Evolutionary conservation across 2,888 invertebrate genomes (phyloP).

Genomic region (Lepidochrysops patricia): DNA sequence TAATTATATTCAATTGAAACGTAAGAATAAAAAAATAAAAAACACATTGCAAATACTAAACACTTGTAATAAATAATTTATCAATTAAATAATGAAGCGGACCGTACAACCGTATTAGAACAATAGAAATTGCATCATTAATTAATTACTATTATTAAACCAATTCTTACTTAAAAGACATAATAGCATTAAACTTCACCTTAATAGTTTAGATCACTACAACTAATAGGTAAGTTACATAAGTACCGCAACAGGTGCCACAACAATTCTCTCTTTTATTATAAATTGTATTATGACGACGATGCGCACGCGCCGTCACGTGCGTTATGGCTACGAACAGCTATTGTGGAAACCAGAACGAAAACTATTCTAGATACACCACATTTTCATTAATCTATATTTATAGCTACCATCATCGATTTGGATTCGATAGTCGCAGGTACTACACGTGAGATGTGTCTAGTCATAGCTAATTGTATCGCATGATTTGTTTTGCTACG

Average conservation of each 20-base stretch:
- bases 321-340: slow-evolving; percentile 20
- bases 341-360: slow-evolving; percentile 29
- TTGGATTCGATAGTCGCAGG: neutral
- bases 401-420: neutral
- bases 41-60: no score
- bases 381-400: neutral
- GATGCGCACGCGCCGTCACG: slow-evolving; percentile 21
- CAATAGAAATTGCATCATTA: no score
- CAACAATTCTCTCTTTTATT: neutral
- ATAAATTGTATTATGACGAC: slow-evolving; percentile 11
- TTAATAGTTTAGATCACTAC: neutral
- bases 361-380: slow-evolving; percentile 25
- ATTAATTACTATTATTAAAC: neutral
- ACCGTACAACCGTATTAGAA: no score
- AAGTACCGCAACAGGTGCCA: neutral
- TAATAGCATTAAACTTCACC: neutral
- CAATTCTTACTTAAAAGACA: neutral
- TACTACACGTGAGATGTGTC: neutral
- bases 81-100: no score
- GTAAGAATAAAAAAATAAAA: no score
- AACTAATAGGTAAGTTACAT: neutral
- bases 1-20: no score
- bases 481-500: neutral
- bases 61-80: no score
- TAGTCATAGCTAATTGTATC: neutral